Conservation (phyloP, 2,888 invertebrate species). For the Acheta domesticus region DNA sequence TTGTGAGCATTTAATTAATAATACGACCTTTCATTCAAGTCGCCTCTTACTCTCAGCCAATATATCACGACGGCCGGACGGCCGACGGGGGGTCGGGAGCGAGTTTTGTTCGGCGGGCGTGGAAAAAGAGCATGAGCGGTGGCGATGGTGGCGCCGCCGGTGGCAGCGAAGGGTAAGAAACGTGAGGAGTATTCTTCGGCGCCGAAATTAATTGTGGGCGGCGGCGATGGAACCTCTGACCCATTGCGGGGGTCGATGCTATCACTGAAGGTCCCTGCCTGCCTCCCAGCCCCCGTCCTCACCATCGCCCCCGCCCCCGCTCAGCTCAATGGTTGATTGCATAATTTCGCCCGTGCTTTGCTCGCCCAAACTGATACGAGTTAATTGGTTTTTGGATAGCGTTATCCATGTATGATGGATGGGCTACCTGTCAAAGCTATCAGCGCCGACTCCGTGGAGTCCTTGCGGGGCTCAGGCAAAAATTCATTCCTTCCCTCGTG, state of each 20-base stretch:
- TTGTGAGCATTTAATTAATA: slow-evolving; percentile 4
- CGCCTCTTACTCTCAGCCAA: neutral
- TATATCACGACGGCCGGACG: neutral
- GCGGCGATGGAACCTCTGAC: neutral
- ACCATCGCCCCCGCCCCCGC: neutral
- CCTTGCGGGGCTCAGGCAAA: neutral
- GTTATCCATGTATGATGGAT: slow-evolving; percentile 18
- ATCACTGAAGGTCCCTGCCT: neutral
- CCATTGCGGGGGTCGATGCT: neutral
- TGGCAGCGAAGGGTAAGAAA: slow-evolving; percentile 5
- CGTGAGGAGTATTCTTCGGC: neutral
- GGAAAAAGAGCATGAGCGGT: neutral
- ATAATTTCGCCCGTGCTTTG: slow-evolving; percentile 6
- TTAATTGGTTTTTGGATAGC: slow-evolving; percentile 18
- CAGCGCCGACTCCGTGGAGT: neutral
- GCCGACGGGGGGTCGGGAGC: neutral
- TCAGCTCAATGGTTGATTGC: slow-evolving; percentile 1
- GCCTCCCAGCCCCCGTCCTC: neutral
- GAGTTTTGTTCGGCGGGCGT: neutral
- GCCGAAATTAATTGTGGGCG: neutral
- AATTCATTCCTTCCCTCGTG: too few relatives aligned
- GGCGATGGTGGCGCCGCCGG: slow-evolving; percentile 5
- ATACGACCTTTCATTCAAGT: neutral
- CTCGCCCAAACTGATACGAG: slow-evolving; percentile 18
- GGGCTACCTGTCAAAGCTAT: slow-evolving; percentile 18